These are phyloP conservation scores for Yasuhikotakia modesta DNA, from an alignment of 2,797 vertebrate species.

Conservation along the genomic window DNA sequence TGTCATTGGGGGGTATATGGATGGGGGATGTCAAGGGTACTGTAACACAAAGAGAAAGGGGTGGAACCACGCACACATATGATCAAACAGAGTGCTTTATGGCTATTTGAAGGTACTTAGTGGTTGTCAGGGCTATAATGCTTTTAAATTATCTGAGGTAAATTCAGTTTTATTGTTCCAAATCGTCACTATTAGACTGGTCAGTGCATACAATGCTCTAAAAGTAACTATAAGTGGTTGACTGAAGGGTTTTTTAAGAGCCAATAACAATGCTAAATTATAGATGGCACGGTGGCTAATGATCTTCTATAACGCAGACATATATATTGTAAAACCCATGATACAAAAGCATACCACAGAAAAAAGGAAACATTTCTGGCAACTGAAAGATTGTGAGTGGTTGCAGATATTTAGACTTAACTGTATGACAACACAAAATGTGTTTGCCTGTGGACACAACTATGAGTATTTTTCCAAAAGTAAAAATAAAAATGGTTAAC, in stretches of 20 bases:
- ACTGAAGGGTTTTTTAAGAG: background rate
- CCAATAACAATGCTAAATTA: background rate
- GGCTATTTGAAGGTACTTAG: slow-evolving; percentile 30
- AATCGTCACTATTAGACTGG: background rate
- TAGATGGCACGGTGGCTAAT: background rate
- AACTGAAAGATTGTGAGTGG: too few relatives aligned
- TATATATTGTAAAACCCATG: background rate
- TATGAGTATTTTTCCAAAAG: too few relatives aligned
- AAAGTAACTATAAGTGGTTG: background rate
- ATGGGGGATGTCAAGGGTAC: background rate
- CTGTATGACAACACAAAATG: too few relatives aligned
- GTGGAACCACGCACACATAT: background rate
- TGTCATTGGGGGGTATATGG: background rate
- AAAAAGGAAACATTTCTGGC: too few relatives aligned
- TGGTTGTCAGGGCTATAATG: slow-evolving; percentile 16
- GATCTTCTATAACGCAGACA: background rate
- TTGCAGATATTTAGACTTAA: too few relatives aligned
- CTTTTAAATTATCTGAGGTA: slow-evolving; percentile 18
- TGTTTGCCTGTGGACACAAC: too few relatives aligned
- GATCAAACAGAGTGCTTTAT: slow-evolving; percentile 6
- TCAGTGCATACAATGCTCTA: background rate
- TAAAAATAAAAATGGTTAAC: too few relatives aligned
- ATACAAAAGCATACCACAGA: too few relatives aligned
- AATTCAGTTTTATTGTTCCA: background rate
- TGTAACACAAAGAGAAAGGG: background rate